phyloP scores from a whole-genome alignment of 2,797 vertebrate genomes.

The Chiroxiphia lanceolata region DNA sequence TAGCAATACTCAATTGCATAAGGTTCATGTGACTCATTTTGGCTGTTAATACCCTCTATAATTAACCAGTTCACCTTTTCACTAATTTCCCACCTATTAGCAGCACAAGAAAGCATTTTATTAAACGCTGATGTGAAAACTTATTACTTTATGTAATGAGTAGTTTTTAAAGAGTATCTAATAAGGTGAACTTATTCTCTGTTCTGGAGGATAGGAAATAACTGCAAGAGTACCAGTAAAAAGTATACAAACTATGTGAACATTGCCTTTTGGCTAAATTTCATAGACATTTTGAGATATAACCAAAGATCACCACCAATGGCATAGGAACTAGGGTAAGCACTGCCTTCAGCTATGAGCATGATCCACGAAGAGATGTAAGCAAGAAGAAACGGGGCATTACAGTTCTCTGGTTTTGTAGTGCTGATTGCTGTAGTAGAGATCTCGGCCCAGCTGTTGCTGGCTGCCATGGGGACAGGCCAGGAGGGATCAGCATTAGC shows the following conservation, averaged over 20 bases:
- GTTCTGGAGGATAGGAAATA: not conserved
- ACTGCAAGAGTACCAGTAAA: not conserved
- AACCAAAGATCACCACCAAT: not conserved
- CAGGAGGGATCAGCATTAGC: not conserved
- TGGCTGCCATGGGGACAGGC: not conserved
- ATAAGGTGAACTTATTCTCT: not conserved
- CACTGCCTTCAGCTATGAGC: not conserved
- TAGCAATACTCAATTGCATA: not conserved
- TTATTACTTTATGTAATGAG: not conserved
- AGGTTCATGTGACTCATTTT: not conserved
- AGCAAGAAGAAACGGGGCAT: not conserved
- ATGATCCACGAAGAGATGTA: not conserved
- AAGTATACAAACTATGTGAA: not conserved
- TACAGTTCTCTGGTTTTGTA: not conserved
- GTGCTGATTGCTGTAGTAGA: not conserved
- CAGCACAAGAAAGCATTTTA: not conserved
- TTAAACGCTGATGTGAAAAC: not conserved
- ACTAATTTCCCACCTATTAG: not conserved
- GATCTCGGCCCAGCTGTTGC: not conserved
- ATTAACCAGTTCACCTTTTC: not conserved
- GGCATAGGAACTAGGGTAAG: not conserved
- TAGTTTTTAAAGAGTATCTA: not conserved
- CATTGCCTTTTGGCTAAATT: not conserved
- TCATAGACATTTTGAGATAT: not conserved
- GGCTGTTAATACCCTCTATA: not conserved